phyloP scores from a whole-genome alignment of 1,140 invertebrate species.

The Tenebrio molitor region DNA sequence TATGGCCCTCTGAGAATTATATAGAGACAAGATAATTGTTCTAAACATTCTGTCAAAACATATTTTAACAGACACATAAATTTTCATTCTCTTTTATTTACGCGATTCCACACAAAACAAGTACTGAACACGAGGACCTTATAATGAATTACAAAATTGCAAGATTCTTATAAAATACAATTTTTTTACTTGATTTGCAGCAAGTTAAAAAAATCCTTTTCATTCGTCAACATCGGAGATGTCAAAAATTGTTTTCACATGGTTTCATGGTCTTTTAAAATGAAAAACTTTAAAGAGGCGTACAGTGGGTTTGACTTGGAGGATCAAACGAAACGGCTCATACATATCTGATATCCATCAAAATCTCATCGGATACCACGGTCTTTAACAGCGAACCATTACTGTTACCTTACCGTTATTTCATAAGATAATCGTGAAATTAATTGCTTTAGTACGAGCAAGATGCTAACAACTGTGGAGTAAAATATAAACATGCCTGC shows the following conservation, averaged over 20 bases:
- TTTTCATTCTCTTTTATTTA: constrained; percentile 3
- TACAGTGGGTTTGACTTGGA: too few species aligned
- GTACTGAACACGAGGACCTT: neutral
- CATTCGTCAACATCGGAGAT: too few species aligned
- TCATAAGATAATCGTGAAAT: constrained; percentile 35
- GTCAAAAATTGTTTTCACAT: too few species aligned
- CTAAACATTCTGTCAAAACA: constrained; percentile 39
- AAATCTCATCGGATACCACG: too few species aligned
- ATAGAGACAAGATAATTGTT: constrained; percentile 42
- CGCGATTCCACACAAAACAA: neutral
- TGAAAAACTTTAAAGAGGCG: too few species aligned
- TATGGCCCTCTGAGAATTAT: constrained; percentile 17
- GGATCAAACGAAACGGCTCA: too few species aligned
- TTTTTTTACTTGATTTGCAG: too few species aligned
- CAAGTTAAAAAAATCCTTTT: too few species aligned
- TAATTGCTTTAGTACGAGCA: constrained; percentile 1
- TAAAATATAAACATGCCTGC: too few species aligned
- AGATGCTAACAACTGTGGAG: neutral
- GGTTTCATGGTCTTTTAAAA: too few species aligned
- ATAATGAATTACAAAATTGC: neutral
- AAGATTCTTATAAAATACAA: too few species aligned
- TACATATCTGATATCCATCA: too few species aligned
- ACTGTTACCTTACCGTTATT: constrained; percentile 45
- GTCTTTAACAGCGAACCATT: constrained; percentile 20
- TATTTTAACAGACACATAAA: constrained; percentile 26